Evolutionary conservation across 2,113 vertebrate species (phyloP).

Genomic region (Salvelinus namaycush): DNA sequence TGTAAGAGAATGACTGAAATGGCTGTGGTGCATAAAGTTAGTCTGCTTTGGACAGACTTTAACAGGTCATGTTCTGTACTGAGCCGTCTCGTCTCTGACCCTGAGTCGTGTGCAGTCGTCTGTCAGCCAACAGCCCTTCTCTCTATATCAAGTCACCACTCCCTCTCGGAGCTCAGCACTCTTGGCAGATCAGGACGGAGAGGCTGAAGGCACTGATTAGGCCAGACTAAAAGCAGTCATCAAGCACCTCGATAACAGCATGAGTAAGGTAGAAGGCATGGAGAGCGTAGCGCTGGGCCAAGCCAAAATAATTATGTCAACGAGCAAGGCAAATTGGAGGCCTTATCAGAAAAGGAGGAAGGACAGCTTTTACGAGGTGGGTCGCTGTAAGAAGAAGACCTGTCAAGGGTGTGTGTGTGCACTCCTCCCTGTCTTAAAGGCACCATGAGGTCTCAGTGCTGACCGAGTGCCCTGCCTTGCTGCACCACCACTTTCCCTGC

Average conservation of each 20-base stretch:
- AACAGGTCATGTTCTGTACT: slow-evolving; percentile 14
- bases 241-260: slow-evolving; percentile 41
- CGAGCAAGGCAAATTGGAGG: slow-evolving; percentile 38
- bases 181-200: slow-evolving; percentile 47
- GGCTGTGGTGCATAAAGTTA: not conserved
- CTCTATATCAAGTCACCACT: slow-evolving; percentile 26
- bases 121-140: slow-evolving; percentile 42
- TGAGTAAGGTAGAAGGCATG: slow-evolving; percentile 46
- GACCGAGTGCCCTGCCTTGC: not conserved
- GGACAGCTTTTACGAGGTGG: not conserved
- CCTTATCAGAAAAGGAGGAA: slow-evolving; percentile 24
- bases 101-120: slow-evolving; percentile 20
- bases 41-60: slow-evolving; percentile 3
- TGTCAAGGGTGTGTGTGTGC: not conserved
- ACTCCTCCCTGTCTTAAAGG: slow-evolving; percentile 10
- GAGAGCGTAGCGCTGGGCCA: slow-evolving; percentile 10
- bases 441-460: slow-evolving; percentile 17
- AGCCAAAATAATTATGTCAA: slow-evolving; percentile 49
- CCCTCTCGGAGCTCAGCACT: slow-evolving; percentile 31
- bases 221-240: slow-evolving; percentile 56
- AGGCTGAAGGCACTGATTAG: slow-evolving; percentile 55
- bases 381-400: not conserved
- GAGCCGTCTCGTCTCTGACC: slow-evolving; percentile 18
- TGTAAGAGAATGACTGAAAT: too few relatives aligned
- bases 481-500: not conserved